phyloP scores from a whole-genome alignment of 2,797 vertebrate species.

The Danionella dracula region DNA sequence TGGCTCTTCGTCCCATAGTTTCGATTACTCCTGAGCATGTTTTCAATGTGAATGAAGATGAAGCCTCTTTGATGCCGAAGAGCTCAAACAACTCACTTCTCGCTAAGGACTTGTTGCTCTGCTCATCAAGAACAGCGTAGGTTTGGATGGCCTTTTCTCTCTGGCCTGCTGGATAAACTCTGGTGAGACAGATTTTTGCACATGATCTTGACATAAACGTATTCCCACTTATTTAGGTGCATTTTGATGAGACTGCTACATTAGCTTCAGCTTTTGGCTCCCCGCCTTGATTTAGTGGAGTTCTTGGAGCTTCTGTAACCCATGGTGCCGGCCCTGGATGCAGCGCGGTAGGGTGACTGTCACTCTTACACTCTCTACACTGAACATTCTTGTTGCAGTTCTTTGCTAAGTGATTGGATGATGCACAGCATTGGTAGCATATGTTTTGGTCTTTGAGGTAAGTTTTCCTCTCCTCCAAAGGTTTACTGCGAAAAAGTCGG shows the following conservation, averaged over 20 bases:
- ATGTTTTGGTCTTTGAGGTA: slow-evolving; percentile 1
- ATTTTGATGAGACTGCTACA: not conserved
- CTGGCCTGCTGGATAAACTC: not conserved
- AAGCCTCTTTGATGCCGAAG: not conserved
- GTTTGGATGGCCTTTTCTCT: not conserved
- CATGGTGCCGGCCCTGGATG: slow-evolving; percentile 11
- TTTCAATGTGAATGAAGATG: not conserved
- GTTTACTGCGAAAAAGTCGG: not conserved
- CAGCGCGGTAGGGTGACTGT: not conserved
- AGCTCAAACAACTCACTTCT: not conserved
- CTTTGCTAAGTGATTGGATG: not conserved
- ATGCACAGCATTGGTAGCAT: slow-evolving; percentile 5
- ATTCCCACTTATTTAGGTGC: slow-evolving; percentile 1
- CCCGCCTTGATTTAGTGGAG: too few relatives aligned
- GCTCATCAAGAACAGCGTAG: not conserved
- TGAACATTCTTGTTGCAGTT: not conserved
- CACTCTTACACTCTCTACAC: slow-evolving; percentile 12
- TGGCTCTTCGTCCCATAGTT: not conserved
- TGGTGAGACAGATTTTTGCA: slow-evolving; percentile 7
- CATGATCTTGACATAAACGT: not conserved
- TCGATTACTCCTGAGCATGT: not conserved
- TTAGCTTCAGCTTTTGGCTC: not conserved
- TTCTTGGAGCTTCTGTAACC: not conserved
- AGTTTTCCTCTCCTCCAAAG: slow-evolving; percentile 13
- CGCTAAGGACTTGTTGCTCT: not conserved